Base-by-base conservation (phyloP, 2,888 invertebrate genomes). In the Ectemnius continuus region DNA sequence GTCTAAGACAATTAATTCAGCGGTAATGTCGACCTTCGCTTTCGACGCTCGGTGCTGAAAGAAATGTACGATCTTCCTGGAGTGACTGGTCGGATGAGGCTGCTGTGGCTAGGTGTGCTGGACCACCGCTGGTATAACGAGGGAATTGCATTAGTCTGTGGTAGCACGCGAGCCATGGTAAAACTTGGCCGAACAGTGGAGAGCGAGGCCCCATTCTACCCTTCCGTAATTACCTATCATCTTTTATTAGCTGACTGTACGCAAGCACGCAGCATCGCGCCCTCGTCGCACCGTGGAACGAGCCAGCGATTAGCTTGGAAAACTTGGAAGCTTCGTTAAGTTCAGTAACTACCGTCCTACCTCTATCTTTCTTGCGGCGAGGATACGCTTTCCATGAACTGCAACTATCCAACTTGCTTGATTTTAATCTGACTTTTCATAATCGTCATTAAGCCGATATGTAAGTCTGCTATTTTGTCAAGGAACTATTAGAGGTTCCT, bases 131-230 rank as follows among this genome's bases (percentile, higher is more conserved):
- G 8, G 36, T 36, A 75, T 80, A 80, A 80, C 78, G 72, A 75
- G 78, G 57, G 70, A 77, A 80, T 78, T 64, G 80, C 78, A 73
- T 80, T 80, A 78, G 63, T 58, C 60, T 57, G 52, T 61, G 58
- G 64, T 48, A 23, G 45, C 63, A 52, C 52, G 52, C 23, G 63
- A 46, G 36, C 26, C 52, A 36, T 57, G 66, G 75, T 71, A 67
- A 79, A 71, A 68, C 61, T 69, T 58, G 16, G 11, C 56, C 61
- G 56, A 36, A 66, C 59, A 66, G 58, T 46, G 36, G 48, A 36
- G 36, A 36, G 36, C 36, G 1, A 11, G 8, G 36, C 46, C 59
- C 20, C 56, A 59, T 60, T 52, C 67, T 47, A 36, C 36, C 8
- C 64, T 69, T 52, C 56, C 59, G 66, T 70, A 69, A 74, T 72